These are phyloP conservation scores for Apostichopus parvimensis DNA, from an alignment of 35 echinoderm and acorn worm genomes.

Conservation along the genomic window DNA sequence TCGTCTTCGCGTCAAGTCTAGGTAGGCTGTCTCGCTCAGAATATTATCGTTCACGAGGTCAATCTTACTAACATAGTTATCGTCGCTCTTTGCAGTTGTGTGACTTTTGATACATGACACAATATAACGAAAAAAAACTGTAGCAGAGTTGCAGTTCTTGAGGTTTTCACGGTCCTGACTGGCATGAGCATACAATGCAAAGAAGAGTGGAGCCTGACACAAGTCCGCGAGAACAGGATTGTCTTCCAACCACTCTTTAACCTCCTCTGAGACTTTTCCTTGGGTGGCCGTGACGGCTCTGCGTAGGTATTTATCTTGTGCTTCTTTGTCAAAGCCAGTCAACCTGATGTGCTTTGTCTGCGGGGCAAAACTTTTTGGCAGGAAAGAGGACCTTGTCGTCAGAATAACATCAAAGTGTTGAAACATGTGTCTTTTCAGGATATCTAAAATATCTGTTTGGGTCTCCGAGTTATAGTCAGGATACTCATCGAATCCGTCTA, in stretches of 20 bases:
- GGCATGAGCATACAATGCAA: constrained; percentile 21
- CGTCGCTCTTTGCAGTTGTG: not conserved
- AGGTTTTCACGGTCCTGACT: not conserved
- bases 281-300: not conserved
- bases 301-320: constrained; percentile 18
- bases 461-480: not conserved
- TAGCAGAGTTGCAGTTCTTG: not conserved
- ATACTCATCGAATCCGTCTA: constrained; percentile 31
- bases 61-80: not conserved
- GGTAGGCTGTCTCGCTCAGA: not conserved
- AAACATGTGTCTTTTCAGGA: constrained; percentile 5
- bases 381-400: not conserved
- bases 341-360: not conserved
- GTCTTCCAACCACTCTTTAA: constrained; percentile 1
- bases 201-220: constrained; percentile 31
- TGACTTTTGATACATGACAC: constrained; percentile 10
- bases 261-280: not conserved
- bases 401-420: constrained; percentile 9
- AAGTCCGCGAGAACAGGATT: constrained; percentile 8
- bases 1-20: not conserved
- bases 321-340: constrained; percentile 4
- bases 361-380: not conserved
- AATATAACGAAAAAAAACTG: not conserved
- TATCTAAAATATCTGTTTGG: not conserved
- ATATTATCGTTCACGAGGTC: not conserved